Evolutionary conservation across 2,888 invertebrate genomes (phyloP), one percentile per base, ranked within the genome.

Genomic region (Clitarchus hookeri): DNA sequence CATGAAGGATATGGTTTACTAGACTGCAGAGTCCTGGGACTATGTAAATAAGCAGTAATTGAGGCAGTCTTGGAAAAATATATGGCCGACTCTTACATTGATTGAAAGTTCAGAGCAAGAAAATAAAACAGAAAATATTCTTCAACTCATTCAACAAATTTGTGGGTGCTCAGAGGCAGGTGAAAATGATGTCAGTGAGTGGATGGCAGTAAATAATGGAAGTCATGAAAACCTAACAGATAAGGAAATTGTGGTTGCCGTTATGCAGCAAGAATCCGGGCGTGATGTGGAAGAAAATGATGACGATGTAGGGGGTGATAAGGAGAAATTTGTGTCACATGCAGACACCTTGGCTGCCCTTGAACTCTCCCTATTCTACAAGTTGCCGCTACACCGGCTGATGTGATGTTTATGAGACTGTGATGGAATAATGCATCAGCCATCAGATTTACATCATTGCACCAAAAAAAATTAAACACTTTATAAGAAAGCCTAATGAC

Each of bases 341-440:
- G 79, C 79, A 79, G 0, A 79, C 12, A 23, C 79, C 79, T 25
- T 27, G n/a, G 79, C 0, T 25, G 6, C 4, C 25, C 79, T 79
- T 27, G n/a, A n/a, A 25, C 13, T 79, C 13, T 26, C 79, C 27
- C 79, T 79, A 79, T 36, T 23, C 77, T n/a, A 25, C 77, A 77
- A 12, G 23, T 6, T 12, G 13, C 25, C 13, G 77, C 13, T 25
- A 79, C 79, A n/a, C 79, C 25, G 23, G 79, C 79, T 79, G 79
- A 79, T 79, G 79, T 13, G 13, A 79, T 79, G 79, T 79, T n/a
- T n/a, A n/a, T n/a, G n/a, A n/a, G n/a, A n/a, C n/a, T n/a, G n/a
- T n/a, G n/a, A n/a, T n/a, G n/a, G n/a, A 79, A 79, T 79, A 79
- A n/a, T 79, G 79, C 79, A 23, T 79, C 79, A 79, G 79, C 79